Evolutionary conservation across 2,113 vertebrate genomes (phyloP), one percentile per base, ranked within the genome.

Genomic region (Oryzias celebensis): DNA sequence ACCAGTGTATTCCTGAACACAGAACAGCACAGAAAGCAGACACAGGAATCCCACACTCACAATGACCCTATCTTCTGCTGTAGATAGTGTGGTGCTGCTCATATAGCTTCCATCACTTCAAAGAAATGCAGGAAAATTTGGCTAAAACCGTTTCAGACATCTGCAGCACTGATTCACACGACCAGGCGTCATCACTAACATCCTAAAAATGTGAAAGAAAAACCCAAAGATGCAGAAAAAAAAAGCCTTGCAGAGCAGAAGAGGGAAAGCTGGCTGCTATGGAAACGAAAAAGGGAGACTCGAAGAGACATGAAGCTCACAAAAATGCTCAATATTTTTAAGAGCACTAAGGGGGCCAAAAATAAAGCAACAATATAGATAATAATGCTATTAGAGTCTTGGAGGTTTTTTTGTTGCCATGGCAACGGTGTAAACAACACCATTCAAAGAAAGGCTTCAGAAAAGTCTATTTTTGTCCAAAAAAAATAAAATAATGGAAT

Each of bases 361-460:
- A 63, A 52, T 57, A 36, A 52, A 70, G 36, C 36, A 49, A 54
- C 20, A 31, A 58, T 46, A 23, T 46, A 4, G 55, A 41, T 52
- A 52, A 52, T 58, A 41, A 52, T 46, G 28, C 23, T 58, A 53
- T 49, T 43, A 26, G 14, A 17, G 55, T 47, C 20, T 7, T 20
- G 23, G 41, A 22, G 20, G 20, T 26, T 49, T 55, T 51, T 49
- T 20, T 47, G 60, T 58, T 23, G 47, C 49, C 31, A 47, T 45
- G 20, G 60, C 22, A 52, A 57, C 52, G 0, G 28, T 23, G 46
- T 23, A 3, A 18, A 16, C 36, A 14, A 24, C 44, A 46, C 14
- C n/a, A 23, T 45, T 31, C 41, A 51, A 8, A 49, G 15, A 65
- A n/a, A 17, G 23, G 28, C 16, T 48, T 16, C 22, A n/a, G 15